These are phyloP conservation scores for Trachelipus rathkii DNA, from an alignment of 1,140 invertebrate genomes.

Conservation along the genomic window DNA sequence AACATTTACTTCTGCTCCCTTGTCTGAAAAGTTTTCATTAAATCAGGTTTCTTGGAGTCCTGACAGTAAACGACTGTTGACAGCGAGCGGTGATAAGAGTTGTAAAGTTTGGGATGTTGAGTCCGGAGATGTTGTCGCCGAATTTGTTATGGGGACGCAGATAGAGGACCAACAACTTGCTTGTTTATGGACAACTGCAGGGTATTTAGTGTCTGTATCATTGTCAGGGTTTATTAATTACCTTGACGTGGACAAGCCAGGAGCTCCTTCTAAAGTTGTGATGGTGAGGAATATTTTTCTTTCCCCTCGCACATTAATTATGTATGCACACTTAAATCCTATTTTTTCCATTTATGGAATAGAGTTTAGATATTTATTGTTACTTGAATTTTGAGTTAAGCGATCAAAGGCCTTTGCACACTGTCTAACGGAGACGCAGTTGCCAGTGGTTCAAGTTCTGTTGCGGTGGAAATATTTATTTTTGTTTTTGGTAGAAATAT, in stretches of 20 bases:
- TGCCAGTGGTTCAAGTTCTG: no score
- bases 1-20: no score
- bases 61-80: conserved; percentile 82
- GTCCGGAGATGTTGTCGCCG: conserved; percentile 66
- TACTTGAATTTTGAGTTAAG: no score
- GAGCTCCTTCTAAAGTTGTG: conserved; percentile 74
- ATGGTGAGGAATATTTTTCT: conserved; percentile 55
- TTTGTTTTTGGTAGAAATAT: no score
- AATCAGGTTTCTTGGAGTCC: conserved; percentile 75
- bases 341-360: no score
- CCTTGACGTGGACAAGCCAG: conserved; percentile 80
- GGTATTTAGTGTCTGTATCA: conserved; percentile 81
- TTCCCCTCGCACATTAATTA: no score
- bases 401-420: no score
- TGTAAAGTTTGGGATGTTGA: conserved; percentile 93
- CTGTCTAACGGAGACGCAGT: no score
- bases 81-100: conserved; percentile 95
- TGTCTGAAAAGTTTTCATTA: no score
- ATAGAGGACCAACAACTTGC: conserved; percentile 73
- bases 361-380: no score
- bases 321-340: no score
- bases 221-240: conserved; percentile 94
- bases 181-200: conserved; percentile 85
- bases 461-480: no score
- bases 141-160: conserved; percentile 80